Evolutionary conservation across 2,888 invertebrate genomes (phyloP).

Genomic region (Leptopilina drosophilae): DNA sequence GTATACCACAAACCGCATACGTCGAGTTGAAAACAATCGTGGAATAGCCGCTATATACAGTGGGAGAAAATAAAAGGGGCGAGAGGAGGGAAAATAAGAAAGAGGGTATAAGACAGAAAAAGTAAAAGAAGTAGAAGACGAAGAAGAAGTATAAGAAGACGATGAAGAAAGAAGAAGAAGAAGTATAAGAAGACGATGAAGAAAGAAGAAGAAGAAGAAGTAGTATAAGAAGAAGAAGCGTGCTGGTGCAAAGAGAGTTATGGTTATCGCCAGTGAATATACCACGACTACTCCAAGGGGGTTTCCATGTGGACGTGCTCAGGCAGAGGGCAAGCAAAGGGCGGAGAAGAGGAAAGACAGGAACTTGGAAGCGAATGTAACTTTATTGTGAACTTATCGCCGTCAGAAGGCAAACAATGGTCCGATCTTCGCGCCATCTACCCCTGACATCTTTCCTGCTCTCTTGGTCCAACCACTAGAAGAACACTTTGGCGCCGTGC

Average conservation of each 20-base stretch:
- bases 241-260: conserved; percentile 69
- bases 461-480: conserved; percentile 40
- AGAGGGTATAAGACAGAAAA: conserved; percentile 37
- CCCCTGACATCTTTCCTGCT: conserved; percentile 64
- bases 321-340: conserved; percentile 43
- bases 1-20: conserved; percentile 49
- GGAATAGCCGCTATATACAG: conserved; percentile 57
- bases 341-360: conserved; percentile 52
- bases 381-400: conserved; percentile 76
- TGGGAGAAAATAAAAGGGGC: conserved; percentile 44
- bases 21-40: conserved; percentile 62
- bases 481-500: conserved; percentile 63
- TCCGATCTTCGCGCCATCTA: conserved; percentile 72
- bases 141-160: conserved; percentile 34
- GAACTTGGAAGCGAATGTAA: conserved; percentile 74
- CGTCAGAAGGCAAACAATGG: conserved; percentile 74
- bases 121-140: conserved; percentile 30
- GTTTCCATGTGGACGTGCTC: conserved; percentile 55
- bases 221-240: conserved; percentile 52
- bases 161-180: no score
- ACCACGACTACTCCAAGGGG: conserved; percentile 58
- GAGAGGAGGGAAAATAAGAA: conserved; percentile 45
- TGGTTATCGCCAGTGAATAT: conserved; percentile 70
- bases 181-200: no score
- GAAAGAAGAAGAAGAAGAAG: conserved; percentile 46